These are phyloP conservation scores for Sycobia sp. DNA, from an alignment of 1,140 invertebrate genomes.

Conservation along the genomic window DNA sequence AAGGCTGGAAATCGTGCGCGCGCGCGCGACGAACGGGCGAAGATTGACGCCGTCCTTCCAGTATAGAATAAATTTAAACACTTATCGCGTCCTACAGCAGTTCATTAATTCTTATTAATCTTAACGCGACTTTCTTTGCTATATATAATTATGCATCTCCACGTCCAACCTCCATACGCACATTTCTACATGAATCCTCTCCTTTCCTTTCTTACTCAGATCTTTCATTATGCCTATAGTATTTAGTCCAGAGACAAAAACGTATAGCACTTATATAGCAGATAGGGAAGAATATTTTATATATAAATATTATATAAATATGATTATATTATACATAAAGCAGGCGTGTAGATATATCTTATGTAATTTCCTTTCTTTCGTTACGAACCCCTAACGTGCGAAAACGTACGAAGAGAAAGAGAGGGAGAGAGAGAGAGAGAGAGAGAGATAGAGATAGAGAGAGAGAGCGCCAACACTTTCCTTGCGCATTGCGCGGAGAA, in stretches of 20 bases:
- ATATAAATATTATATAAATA: slow-evolving; percentile 39
- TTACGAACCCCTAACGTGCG: background rate
- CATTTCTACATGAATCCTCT: too few relatives aligned
- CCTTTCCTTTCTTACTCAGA: too few relatives aligned
- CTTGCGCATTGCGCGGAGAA: slow-evolving; percentile 25
- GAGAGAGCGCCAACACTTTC: slow-evolving; percentile 27
- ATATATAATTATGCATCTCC: too few relatives aligned
- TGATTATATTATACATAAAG: slow-evolving; percentile 17
- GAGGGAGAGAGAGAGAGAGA: too few relatives aligned
- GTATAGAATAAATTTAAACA: slow-evolving; percentile 39
- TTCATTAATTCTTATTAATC: slow-evolving; percentile 34
- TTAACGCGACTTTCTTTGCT: too few relatives aligned
- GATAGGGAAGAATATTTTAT: slow-evolving; percentile 34
- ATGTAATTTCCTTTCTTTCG: slow-evolving; percentile 24
- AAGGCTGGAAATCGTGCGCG: background rate
- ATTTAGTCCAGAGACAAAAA: slow-evolving; percentile 1
- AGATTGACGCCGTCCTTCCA: slow-evolving; percentile 43
- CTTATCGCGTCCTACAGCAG: too few relatives aligned
- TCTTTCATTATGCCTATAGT: slow-evolving; percentile 23
- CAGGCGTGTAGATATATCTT: slow-evolving; percentile 35
- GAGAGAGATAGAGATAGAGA: too few relatives aligned
- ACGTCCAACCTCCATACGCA: too few relatives aligned
- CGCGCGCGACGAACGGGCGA: background rate
- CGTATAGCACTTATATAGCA: slow-evolving; percentile 26
- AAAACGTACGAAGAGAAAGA: too few relatives aligned